Evolutionary conservation across 2,888 invertebrate species (phyloP).

Genomic region (Athripsodes cinereus): DNA sequence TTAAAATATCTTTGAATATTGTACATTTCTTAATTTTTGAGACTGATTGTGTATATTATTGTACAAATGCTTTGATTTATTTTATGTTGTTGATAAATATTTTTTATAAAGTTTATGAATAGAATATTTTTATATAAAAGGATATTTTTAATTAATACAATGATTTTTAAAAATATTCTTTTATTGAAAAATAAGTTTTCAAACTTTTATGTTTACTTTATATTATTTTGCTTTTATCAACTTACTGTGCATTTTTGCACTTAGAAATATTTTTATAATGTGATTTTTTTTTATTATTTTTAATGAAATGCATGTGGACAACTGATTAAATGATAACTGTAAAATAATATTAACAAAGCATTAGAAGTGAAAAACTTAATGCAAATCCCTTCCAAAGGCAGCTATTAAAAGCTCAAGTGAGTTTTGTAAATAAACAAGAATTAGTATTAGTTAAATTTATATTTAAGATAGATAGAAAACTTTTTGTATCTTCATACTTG

Average conservation of each 20-base stretch:
- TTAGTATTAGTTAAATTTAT: not conserved
- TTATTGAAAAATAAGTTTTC: too few species aligned
- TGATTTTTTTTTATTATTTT: too few species aligned
- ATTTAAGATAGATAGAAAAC: conserved; percentile 10
- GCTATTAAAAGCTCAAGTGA: conserved; percentile 25
- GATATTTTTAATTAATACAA: not conserved
- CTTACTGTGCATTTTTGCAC: not conserved
- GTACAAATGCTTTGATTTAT: conserved; percentile 21
- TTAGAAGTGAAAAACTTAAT: conserved; percentile 11
- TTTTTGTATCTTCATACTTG: conserved; percentile 1
- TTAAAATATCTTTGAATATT: conserved; percentile 23
- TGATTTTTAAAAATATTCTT: not conserved
- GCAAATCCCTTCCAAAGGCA: conserved; percentile 27
- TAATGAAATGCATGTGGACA: not conserved
- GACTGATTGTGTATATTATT: conserved; percentile 29
- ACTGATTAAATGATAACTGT: not conserved
- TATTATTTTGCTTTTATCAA: not conserved
- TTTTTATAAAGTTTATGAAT: not conserved
- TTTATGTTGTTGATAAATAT: conserved; percentile 6
- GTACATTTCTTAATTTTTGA: conserved; percentile 28
- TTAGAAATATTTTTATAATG: too few species aligned
- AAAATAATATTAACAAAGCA: conserved; percentile 1
- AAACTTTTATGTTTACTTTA: too few species aligned
- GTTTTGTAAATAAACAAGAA: conserved; percentile 14
- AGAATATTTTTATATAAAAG: conserved; percentile 1